Base-by-base conservation (phyloP, 1,140 invertebrate species). In the Philotrypesis tridentata region DNA sequence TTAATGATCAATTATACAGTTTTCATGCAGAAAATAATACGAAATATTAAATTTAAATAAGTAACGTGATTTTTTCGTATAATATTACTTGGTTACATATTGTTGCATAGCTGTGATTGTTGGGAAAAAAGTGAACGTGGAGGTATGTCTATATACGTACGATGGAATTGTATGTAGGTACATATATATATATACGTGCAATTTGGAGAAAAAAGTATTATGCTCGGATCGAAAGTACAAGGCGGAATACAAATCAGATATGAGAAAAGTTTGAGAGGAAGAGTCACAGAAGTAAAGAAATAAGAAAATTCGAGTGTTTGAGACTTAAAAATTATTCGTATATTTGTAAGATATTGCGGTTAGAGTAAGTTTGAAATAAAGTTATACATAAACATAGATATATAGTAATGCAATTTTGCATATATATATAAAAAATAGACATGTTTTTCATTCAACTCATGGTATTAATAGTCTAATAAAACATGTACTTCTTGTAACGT, bases 371-470 rank as follows among this genome's bases (percentile, higher is more conserved):
- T 73, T 65, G 65, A 80, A 73, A 74, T 65, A 74, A 73, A 65
- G 31, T 79, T 40, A 40, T 63, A 72, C 68, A 63, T 11, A 71
- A 79, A 79, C 68, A 43, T 31, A 61, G 33, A 21, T 80, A 65
- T 65, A 31, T 73, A n/a, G 25, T 80, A 79, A 80, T 74, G 71
- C 33, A 80, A 80, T 75, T 81, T 75, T 76, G 27, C 72, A 76
- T 81, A 76, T 81, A 75, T 68, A 68, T 81, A 81, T 81, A 75
- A 37, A 74, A 79, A 74, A 72, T 80, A 74, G 60, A 74, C 73
- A 75, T 75, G 55, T 75, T 75, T 75, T 37, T 75, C 55, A 75
- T 75, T 21, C 21, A 75, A 75, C 60, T 74, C 60, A 74, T 74
- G 9, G n/a, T 48, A 73, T 73, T 74, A 73, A 65, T 72, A 73